phyloP scores from a whole-genome alignment of 2,888 invertebrate genomes.

The Cybosia mesomella region DNA sequence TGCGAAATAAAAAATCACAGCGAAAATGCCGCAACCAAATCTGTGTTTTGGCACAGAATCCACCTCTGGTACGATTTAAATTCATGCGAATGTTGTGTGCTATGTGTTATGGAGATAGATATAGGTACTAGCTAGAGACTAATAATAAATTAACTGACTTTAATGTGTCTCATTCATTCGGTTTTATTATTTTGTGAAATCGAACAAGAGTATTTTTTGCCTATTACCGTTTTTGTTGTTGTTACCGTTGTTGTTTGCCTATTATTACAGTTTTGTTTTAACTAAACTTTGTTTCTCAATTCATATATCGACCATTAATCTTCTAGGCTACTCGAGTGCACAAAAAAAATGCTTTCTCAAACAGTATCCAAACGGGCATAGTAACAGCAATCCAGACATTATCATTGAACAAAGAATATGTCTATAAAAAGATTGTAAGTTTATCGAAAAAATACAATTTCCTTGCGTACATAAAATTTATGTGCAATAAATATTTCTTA shows the following conservation, averaged over 20 bases:
- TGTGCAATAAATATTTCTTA: constrained; percentile 22
- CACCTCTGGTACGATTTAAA: neutral
- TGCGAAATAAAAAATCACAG: no score
- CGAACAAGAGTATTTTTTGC: no score
- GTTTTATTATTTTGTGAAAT: no score
- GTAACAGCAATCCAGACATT: neutral
- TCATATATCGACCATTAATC: neutral
- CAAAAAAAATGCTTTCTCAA: neutral
- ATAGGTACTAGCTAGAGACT: no score
- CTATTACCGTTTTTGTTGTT: no score
- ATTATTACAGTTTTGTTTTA: no score
- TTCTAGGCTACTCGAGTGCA: neutral
- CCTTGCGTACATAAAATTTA: constrained; percentile 11
- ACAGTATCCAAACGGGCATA: neutral
- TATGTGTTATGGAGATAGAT: no score
- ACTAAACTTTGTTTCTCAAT: neutral
- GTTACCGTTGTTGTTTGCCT: no score
- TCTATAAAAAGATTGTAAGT: constrained; percentile 6
- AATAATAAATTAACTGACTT: no score
- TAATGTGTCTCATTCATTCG: no score
- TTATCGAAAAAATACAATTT: constrained; percentile 16
- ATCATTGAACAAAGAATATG: neutral
- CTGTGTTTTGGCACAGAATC: neutral
- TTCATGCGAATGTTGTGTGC: neutral
- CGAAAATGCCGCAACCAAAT: neutral